Conservation (phyloP, 2,888 invertebrate species). For the Temnothorax rugatulus region DNA sequence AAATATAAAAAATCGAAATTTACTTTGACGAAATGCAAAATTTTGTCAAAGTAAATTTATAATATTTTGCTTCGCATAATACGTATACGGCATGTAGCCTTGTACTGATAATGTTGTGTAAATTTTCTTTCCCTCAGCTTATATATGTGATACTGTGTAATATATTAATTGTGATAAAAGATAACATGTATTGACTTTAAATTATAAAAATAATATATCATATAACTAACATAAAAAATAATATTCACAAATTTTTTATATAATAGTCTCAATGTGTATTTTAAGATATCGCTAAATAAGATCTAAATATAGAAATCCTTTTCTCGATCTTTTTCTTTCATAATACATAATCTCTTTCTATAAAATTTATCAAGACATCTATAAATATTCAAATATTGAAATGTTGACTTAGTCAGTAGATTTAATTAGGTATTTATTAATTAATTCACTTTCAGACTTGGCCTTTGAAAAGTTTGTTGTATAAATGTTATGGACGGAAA, state of each 20-base stretch:
- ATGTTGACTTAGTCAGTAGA: not conserved
- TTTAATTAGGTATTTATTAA: constrained; percentile 30
- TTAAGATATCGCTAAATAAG: not conserved
- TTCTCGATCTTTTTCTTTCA: not conserved
- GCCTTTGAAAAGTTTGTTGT: not conserved
- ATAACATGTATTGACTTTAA: not conserved
- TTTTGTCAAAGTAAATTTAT: constrained; percentile 62
- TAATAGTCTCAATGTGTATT: not conserved
- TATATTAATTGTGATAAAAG: not conserved
- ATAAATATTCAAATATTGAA: constrained; percentile 32
- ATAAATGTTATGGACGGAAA: constrained; percentile 20
- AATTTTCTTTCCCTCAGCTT: not conserved
- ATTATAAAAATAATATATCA: not conserved
- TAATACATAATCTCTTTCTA: not conserved
- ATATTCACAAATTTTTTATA: not conserved
- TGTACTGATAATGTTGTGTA: constrained; percentile 2
- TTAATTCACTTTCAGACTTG: constrained; percentile 8
- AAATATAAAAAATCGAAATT: no score
- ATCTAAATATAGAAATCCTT: not conserved
- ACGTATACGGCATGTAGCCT: not conserved
- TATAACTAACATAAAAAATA: not conserved
- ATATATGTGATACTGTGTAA: not conserved
- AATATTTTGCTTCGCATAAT: not conserved
- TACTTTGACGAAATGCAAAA: no score
- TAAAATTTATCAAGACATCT: constrained; percentile 1